These are phyloP conservation scores for Brachyrhaphis roseni DNA, from an alignment of 2,797 vertebrate genomes.

Conservation along the genomic window DNA sequence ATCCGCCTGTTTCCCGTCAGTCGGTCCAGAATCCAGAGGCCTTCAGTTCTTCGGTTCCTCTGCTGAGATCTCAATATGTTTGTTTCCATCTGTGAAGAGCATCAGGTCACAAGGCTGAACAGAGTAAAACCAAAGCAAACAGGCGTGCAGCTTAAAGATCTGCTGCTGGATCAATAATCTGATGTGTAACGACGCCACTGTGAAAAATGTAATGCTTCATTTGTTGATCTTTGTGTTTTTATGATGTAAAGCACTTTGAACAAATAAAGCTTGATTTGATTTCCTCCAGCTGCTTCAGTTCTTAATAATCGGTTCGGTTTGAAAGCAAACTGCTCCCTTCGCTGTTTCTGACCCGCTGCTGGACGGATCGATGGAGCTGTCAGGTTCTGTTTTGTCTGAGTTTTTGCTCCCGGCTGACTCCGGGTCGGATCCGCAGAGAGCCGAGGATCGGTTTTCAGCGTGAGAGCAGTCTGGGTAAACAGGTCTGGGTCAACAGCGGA, in stretches of 20 bases:
- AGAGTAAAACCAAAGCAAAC: not conserved
- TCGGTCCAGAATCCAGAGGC: not conserved
- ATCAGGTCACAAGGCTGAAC: not conserved
- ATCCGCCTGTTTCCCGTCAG: not conserved
- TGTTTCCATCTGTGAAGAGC: not conserved
- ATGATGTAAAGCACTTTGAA: no score
- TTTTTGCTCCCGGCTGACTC: not conserved
- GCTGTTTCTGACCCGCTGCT: not conserved
- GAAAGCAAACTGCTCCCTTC: no score
- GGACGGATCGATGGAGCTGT: not conserved
- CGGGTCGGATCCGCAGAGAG: constrained; percentile 14
- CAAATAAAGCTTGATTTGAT: no score
- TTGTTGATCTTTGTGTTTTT: no score
- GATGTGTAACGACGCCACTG: no score
- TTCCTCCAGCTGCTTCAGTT: no score
- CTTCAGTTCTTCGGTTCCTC: not conserved
- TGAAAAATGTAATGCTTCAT: no score
- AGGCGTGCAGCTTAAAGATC: no score
- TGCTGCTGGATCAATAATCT: no score
- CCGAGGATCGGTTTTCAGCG: constrained; percentile 30
- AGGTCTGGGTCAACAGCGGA: constrained; percentile 5
- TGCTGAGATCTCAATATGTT: not conserved
- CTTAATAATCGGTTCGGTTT: no score
- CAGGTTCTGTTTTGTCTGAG: not conserved
- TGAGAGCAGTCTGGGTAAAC: constrained; percentile 32